Base-by-base conservation (phyloP, 2,888 invertebrate species). In the Tachina lurida region DNA sequence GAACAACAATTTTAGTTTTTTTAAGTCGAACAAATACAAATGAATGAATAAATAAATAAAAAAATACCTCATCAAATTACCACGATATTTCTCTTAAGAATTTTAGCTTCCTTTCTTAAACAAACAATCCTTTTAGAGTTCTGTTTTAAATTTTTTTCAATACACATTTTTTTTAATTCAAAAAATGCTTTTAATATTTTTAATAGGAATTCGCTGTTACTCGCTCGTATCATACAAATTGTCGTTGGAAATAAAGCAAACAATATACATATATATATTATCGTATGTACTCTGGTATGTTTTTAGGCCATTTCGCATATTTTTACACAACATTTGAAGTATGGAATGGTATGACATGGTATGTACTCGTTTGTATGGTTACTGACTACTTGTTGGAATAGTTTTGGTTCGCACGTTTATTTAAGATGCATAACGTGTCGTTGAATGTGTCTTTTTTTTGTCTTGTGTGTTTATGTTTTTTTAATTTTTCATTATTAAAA, bases 371-470 rank as follows among this genome's bases (percentile, higher is more conserved):
- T n/a, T 22, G 22, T 31, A 31, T n/a, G 39, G 9, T 19, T 56
- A n/a, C 63, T 31, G 45, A 70, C 41, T 49, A 63, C 19, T 63
- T 54, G 68, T 79, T 63, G 76, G 63, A 85, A 85, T 81, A 62
- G 84, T 81, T 86, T 86, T 70, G 73, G 84, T 87, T 87, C 87
- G 84, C 87, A 87, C 87, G 87, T 87, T 87, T 83, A 83, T 87
- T 87, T 84, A 73, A 83, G 80, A 87, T 87, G 87, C 87, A 84
- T 83, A 70, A 43, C 87, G 76, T 84, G 87, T 87, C 83, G 82
- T 65, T 74, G 75, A 83, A 60, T 75, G 67, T 81, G 49, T 60
- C 31, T 31, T 60, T 67, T 54, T 75, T 81, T 58, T n/a, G n/a
- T 56, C 43, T 56, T 45, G 31, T 31, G 31, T 31, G 31, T 31